Evolutionary conservation across 2,888 invertebrate species (phyloP).

Genomic region (Ectemnius lituratus): DNA sequence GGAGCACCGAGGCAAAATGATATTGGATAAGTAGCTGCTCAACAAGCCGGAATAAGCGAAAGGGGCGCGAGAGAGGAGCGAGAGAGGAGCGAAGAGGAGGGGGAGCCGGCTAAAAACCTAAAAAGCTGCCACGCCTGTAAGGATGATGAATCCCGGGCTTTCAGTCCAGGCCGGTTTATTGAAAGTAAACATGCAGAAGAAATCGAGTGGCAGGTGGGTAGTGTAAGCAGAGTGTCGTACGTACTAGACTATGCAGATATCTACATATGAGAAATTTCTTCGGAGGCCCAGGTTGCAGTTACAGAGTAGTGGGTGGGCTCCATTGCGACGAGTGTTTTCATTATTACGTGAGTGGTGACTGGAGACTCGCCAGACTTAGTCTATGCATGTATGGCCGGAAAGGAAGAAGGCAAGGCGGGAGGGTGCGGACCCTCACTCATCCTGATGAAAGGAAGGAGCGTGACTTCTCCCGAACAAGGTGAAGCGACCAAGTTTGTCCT

Average conservation of each 20-base stretch:
- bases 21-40: conserved; percentile 4
- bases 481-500: conserved; percentile 34
- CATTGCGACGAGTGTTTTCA: no score
- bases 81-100: conserved; percentile 1
- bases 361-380: no score
- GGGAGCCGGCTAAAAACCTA: background rate
- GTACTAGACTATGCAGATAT: no score
- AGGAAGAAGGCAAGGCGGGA: no score
- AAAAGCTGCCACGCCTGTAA: background rate
- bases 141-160: background rate
- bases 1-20: conserved; percentile 22
- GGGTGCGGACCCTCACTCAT: no score
- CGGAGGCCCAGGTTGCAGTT: no score
- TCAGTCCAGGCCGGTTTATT: conserved; percentile 22
- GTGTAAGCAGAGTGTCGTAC: no score
- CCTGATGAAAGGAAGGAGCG: no score
- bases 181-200: conserved; percentile 29
- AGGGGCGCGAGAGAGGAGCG: conserved; percentile 5
- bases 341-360: no score
- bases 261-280: no score
- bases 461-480: background rate
- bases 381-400: no score
- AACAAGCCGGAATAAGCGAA: conserved; percentile 34
- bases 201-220: conserved; percentile 13
- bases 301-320: no score